A percentile compares a stretch with the other conserved stretches of the same genome.
phyloP scores from a whole-genome alignment of 1,140 invertebrate genomes.

The Scylla paramamosain region DNA sequence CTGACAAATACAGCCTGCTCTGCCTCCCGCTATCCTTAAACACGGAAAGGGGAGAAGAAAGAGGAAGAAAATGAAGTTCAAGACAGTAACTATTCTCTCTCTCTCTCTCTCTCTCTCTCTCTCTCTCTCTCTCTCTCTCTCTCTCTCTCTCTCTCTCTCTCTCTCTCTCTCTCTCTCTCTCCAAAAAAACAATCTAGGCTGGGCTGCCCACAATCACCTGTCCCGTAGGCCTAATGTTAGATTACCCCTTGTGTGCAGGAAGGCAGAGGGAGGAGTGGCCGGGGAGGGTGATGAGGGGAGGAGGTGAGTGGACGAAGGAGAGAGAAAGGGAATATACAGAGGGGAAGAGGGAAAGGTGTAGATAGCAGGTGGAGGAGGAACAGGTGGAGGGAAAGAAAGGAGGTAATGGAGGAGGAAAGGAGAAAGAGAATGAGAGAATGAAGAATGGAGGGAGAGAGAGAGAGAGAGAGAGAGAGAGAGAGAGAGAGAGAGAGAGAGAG shows the following conservation, averaged over 20 bases:
- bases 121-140: too few relatives aligned
- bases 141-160: conserved; percentile 1
- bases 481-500: neutral
- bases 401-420: neutral
- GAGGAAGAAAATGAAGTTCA: neutral
- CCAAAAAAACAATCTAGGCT: neutral
- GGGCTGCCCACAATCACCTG: conserved; percentile 9
- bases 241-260: neutral
- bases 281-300: neutral
- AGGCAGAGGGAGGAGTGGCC: neutral
- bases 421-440: neutral
- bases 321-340: neutral
- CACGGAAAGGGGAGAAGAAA: neutral
- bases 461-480: neutral
- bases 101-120: too few relatives aligned
- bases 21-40: too few relatives aligned
- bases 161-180: conserved; percentile 12
- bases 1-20: neutral
- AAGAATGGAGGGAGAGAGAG: neutral
- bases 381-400: neutral
- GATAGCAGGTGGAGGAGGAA: neutral
- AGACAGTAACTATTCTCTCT: neutral
- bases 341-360: neutral
- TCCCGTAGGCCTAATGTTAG: neutral
- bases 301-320: neutral